Evolutionary conservation across 2,888 invertebrate genomes (phyloP).

Genomic region (Scaptomyza reducta): DNA sequence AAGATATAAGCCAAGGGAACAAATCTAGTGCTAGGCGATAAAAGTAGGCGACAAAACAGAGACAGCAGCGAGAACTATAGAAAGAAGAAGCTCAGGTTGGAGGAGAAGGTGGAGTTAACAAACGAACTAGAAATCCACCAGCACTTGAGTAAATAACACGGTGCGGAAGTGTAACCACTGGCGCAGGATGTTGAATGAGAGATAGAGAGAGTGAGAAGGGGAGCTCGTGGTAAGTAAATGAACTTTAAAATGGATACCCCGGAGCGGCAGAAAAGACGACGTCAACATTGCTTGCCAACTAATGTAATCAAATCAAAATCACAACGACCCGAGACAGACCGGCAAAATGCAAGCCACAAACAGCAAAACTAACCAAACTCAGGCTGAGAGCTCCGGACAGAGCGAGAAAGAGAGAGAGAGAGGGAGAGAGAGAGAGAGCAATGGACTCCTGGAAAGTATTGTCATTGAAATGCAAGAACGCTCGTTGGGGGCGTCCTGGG

Average conservation of each 20-base stretch:
- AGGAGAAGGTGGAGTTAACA: slow-evolving; percentile 46
- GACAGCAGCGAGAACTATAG: neutral
- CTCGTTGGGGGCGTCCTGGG: slow-evolving; percentile 57
- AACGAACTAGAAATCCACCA: slow-evolving; percentile 73
- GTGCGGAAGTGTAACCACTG: slow-evolving; percentile 65
- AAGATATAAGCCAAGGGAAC: slow-evolving; percentile 20
- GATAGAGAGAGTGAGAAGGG: too few species aligned
- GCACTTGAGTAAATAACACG: slow-evolving; percentile 74
- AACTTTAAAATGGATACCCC: slow-evolving; percentile 71
- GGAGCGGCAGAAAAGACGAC: slow-evolving; percentile 6
- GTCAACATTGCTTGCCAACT: slow-evolving; percentile 48
- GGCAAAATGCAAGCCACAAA: slow-evolving; percentile 16
- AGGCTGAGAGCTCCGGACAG: slow-evolving; percentile 11
- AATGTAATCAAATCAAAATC: slow-evolving; percentile 79
- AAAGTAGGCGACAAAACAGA: slow-evolving; percentile 11
- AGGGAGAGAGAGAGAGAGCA: slow-evolving; percentile 36
- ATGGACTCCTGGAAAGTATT: slow-evolving; percentile 60
- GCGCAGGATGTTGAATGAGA: slow-evolving; percentile 11
- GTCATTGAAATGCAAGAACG: slow-evolving; percentile 76
- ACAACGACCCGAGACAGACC: slow-evolving; percentile 44
- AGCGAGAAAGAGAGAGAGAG: neutral
- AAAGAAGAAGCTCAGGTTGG: neutral
- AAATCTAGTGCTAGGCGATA: slow-evolving; percentile 49
- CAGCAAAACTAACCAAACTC: slow-evolving; percentile 50
- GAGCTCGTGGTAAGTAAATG: slow-evolving; percentile 63